Base-by-base conservation (phyloP, 2,797 vertebrate species). In the Xenopus petersii region DNA sequence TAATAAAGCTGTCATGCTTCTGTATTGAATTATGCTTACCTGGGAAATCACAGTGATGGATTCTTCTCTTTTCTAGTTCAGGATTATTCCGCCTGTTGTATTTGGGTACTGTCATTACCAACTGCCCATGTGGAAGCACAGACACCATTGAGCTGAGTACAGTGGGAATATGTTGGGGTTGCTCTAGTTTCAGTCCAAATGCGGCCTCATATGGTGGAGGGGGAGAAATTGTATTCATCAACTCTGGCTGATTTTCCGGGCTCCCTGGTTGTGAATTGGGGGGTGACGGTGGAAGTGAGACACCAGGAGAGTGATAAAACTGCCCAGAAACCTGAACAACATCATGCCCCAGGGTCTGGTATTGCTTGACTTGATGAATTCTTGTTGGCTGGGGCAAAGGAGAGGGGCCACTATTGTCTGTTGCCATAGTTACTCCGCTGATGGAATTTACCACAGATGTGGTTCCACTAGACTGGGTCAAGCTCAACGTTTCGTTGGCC, bases 31-130 rank as follows among this genome's bases (percentile, higher is more conserved):
- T 42, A 42, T 42, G 36, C 49, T 65, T 80, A 96, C 95, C 95
- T 88, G 84, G 87, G 68, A 89, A 96, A 82, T 95, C 88, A 6
- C 96, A 97, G 85, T 94, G 95, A 83, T 98, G 96, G 82, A 97
- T 94, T 72, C 95, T 87, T 84, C 95, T 92, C 83, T 98, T 98
- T 87, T 97, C 95, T 84, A 97, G 90, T 82, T 96, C 96, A 0
- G 95, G 94, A 83, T 98, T 96, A 91, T 95, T 95, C 79, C 94
- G 87, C 17, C 95, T 84, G 86, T 96, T 98, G 89, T 95, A 97
- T 73, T 92, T 94, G n/a, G 94, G 94, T 0, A 93, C 90, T 0
- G 92, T 93, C 84, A 95, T 87, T 76, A 91, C 81, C 0, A 92
- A 42, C 30, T 94, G 95, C 5, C 94, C 94, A 5, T 94, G 94